Evolutionary conservation across 1,140 invertebrate genomes (phyloP).

Genomic region (Anastatus disparis): DNA sequence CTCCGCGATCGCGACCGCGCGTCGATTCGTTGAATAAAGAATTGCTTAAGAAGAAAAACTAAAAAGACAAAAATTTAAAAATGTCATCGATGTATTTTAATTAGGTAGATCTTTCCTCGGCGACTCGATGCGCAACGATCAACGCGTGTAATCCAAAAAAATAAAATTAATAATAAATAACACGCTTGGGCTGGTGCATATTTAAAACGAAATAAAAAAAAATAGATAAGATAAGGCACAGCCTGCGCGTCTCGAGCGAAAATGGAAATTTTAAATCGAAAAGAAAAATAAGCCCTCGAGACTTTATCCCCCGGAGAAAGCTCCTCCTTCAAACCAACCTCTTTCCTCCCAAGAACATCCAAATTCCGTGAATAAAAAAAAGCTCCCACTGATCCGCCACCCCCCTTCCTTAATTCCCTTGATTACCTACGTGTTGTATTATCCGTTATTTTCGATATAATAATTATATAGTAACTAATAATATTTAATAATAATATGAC

Average conservation of each 20-base stretch:
- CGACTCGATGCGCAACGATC: conserved; percentile 20
- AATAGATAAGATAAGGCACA: conserved; percentile 12
- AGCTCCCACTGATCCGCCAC: conserved; percentile 34
- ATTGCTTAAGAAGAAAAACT: too few species aligned
- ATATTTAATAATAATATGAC: conserved; percentile 68
- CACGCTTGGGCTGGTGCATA: conserved; percentile 36
- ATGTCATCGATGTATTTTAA: too few species aligned
- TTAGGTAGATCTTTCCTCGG: background rate
- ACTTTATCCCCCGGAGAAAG: background rate
- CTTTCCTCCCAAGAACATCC: conserved; percentile 37
- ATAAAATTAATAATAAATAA: conserved; percentile 7
- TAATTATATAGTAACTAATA: conserved; percentile 67
- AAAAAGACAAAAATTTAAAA: too few species aligned
- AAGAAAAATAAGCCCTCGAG: conserved; percentile 16
- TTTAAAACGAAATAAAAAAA: conserved; percentile 16
- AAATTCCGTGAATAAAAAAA: conserved; percentile 37
- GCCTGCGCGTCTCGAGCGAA: conserved; percentile 32
- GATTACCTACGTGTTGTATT: conserved; percentile 67
- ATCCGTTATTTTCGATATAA: conserved; percentile 69
- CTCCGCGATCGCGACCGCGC: conserved; percentile 50
- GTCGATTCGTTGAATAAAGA: conserved; percentile 14
- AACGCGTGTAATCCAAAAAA: conserved; percentile 36
- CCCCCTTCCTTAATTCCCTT: conserved; percentile 49
- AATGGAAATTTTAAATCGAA: conserved; percentile 12
- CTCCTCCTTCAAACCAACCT: conserved; percentile 12